A percentile compares a stretch with the other conserved stretches of the same genome.
phyloP scores from a whole-genome alignment of 2,888 invertebrate species.

The Bombylius discolor region DNA sequence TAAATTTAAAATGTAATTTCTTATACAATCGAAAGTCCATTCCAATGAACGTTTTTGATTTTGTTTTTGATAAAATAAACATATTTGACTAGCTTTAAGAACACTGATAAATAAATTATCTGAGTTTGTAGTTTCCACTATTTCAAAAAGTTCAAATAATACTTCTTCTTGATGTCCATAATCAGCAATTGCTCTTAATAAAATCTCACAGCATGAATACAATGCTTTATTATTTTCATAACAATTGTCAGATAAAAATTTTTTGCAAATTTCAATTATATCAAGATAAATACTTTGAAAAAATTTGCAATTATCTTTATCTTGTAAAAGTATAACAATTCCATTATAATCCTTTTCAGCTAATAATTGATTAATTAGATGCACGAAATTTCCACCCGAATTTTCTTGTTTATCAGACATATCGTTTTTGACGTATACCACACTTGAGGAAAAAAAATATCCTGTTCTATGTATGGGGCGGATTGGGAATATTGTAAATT shows the following conservation, averaged over 20 bases:
- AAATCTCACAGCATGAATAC: slow-evolving; percentile 50
- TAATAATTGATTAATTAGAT: slow-evolving; percentile 18
- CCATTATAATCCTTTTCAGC: slow-evolving; percentile 27
- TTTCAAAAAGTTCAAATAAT: slow-evolving; percentile 63
- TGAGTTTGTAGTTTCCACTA: slow-evolving; percentile 55
- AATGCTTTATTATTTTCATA: slow-evolving; percentile 40
- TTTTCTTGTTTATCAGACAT: too few relatives aligned
- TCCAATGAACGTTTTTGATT: slow-evolving; percentile 27
- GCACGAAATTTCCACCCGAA: too few relatives aligned
- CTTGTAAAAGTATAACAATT: slow-evolving; percentile 18
- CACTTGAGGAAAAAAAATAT: too few relatives aligned
- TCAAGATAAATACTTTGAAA: slow-evolving; percentile 48
- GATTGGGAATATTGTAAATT: too few relatives aligned
- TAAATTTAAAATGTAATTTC: slow-evolving; percentile 45
- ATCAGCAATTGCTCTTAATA: slow-evolving; percentile 48
- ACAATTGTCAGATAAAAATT: slow-evolving; percentile 43
- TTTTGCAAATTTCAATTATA: slow-evolving; percentile 43
- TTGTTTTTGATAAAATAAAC: slow-evolving; percentile 31
- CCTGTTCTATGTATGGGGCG: too few relatives aligned
- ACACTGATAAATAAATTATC: slow-evolving; percentile 55
- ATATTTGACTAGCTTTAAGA: slow-evolving; percentile 49
- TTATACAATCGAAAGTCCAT: slow-evolving; percentile 58
- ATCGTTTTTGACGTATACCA: too few relatives aligned
- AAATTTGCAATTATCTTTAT: slow-evolving; percentile 32
- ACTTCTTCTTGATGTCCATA: slow-evolving; percentile 60